Base-by-base conservation (phyloP, 2,888 invertebrate species). In the Craniophora ligustri region DNA sequence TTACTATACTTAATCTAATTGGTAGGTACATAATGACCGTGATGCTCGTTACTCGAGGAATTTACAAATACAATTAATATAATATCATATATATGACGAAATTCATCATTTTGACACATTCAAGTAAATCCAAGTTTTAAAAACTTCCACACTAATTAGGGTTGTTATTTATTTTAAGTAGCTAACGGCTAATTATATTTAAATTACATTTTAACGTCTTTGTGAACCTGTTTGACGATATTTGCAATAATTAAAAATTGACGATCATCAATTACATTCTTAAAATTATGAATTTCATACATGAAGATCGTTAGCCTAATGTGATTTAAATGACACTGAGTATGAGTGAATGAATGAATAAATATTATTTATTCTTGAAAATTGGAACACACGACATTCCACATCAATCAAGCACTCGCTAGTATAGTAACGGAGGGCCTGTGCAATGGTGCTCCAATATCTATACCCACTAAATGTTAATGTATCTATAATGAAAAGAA, bases 1-100 rank as follows among this genome's bases (percentile, higher is more conserved):
- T 79, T 58, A 79, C 85, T 87, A 80, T 78, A 73, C 82, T 89
- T 85, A 87, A 61, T 67, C 83, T 90, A 91, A 78, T 86, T 86
- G 85, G 85, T 90, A 88, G 86, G 79, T 87, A 87, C 81, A 78
- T 83, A 71, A 79, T 72, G 78, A 78, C 78, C 71, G 72, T 79
- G 78, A 81, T 76, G 76, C 78, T 83, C 75, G 72, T 78, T 76
- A 78, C 72, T 78, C 75, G 76, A 79, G 75, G 78, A 88, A 87
- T 89, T 79, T 87, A 89, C 85, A 87, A 60, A 83, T 82, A 86
- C 82, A 82, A 84, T 81, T 78, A 79, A 84, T 71, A 79, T 68
- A 80, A 83, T 70, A 79, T 68, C 68, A 68, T 69, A 62, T 63
- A 64, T 64, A 46, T 64, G 69, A 78, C 70, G 78, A 78, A 79